These are phyloP conservation scores for Clarias magur DNA, from an alignment of 2,113 vertebrate species.

Conservation along the genomic window DNA sequence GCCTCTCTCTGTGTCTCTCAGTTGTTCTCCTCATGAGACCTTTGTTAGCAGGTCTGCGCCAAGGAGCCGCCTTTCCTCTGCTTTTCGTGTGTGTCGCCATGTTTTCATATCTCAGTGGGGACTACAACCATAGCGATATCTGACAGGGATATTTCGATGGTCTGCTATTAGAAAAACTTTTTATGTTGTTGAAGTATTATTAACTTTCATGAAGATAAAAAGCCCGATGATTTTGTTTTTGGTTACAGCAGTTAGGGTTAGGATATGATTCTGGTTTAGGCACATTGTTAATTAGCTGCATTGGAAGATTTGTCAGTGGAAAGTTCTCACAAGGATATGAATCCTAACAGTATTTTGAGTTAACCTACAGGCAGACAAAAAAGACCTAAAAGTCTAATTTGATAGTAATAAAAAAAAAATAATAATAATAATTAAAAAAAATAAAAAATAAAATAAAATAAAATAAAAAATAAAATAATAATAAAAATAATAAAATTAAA, in stretches of 20 bases:
- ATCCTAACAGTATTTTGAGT: background rate
- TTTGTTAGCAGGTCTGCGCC: slow-evolving; percentile 30
- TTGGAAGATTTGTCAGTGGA: too few relatives aligned
- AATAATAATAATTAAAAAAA: too few relatives aligned
- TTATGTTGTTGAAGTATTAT: background rate
- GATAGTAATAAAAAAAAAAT: too few relatives aligned
- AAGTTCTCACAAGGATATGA: background rate
- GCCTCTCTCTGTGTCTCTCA: slow-evolving; percentile 12
- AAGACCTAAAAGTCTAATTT: background rate
- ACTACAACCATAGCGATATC: background rate
- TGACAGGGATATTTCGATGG: background rate
- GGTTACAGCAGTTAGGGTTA: background rate
- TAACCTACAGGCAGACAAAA: background rate
- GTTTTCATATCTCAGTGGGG: background rate
- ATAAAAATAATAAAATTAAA: too few relatives aligned
- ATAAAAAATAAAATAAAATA: too few relatives aligned
- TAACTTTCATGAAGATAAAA: background rate
- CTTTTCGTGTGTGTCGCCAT: background rate
- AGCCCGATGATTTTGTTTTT: background rate
- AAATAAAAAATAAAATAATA: too few relatives aligned
- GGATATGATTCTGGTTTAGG: background rate
- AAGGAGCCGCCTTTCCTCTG: slow-evolving; percentile 12
- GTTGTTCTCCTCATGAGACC: slow-evolving; percentile 45
- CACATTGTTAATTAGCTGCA: background rate
- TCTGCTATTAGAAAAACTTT: background rate